Evolutionary conservation across 1,140 invertebrate genomes (phyloP), one percentile per base, ranked within the genome.

Genomic region (Drosophila neocordata): DNA sequence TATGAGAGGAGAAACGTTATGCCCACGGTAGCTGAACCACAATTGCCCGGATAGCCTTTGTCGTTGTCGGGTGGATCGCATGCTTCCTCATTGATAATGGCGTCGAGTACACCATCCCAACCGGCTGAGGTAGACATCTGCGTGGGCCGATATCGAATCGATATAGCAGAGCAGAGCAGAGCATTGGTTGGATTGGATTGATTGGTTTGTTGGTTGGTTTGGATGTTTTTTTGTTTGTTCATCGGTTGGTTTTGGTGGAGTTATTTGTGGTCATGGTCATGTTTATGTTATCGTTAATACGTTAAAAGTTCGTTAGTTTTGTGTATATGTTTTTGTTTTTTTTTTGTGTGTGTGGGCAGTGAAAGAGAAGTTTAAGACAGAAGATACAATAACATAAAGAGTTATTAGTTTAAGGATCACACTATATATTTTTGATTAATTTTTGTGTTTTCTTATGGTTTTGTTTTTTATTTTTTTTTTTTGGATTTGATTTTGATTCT

Each of bases 91-190:
- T 98, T 97, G 92, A 99, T 99, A 79, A 99, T 97, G 65, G 97
- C 98, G 87, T 97, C 97, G 60, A 99, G 93, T 12, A 99, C 98
- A 71, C 96, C 95, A 93, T 98, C 97, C 98, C 98, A 99, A 70
- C 98, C 98, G 69, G 98, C 97, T 38, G 98, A 99, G 73, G 98
- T 99, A 77, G 97, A 99, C 97, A 99, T 98, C 96, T 99, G 94
- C 84, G 41, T 48, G 41, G 41, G 41, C 69, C 79, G 58, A 62
- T 60, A 24, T 38, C 53, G 52, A 44, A 48, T 48, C 52, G 52
- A 48, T 67, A 51, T 48, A 62, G 24, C 61, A 77, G 72, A 56
- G 58, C 58, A 57, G 69, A 57, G 34, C 20, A 56, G 38, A 63
- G 60, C 53, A 61, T 55, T 18, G 44, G 5, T 27, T 24, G 38